A percentile compares a stretch with the other conserved stretches of the same genome.
These are phyloP conservation scores for Entomyzon cyanotis DNA, from an alignment of 2,113 vertebrate species.

Conservation along the genomic window DNA sequence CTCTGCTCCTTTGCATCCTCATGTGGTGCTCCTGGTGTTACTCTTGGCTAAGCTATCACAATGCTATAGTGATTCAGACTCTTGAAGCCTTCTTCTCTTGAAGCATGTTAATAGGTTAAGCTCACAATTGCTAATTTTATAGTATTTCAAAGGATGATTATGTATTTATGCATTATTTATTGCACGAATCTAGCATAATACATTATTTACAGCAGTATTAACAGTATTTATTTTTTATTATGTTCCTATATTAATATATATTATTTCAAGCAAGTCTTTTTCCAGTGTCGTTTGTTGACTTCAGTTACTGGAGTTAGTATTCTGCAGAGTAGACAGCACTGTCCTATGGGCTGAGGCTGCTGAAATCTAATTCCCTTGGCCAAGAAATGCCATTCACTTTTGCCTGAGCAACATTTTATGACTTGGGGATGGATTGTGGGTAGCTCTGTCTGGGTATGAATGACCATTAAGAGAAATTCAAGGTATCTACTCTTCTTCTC, in stretches of 20 bases:
- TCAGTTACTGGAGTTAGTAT: constrained; percentile 38
- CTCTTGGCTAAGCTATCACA: neutral
- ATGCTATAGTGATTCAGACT: neutral
- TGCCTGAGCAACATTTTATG: neutral
- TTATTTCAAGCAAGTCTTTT: constrained; percentile 54
- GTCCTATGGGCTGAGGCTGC: neutral
- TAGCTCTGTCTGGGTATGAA: neutral
- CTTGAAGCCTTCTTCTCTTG: constrained; percentile 11
- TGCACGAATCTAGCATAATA: constrained; percentile 63
- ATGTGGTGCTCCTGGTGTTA: neutral
- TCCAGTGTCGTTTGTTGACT: neutral
- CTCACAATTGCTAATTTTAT: constrained; percentile 62
- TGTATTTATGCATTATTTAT: constrained; percentile 71
- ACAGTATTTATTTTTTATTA: constrained; percentile 74
- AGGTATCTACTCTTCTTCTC: neutral
- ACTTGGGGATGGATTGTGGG: neutral
- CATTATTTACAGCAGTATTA: constrained; percentile 73
- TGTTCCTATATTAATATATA: constrained; percentile 64
- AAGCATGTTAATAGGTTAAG: constrained; percentile 51
- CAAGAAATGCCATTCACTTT: neutral
- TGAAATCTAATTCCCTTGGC: neutral
- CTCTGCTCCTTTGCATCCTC: neutral
- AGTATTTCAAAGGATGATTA: constrained; percentile 64
- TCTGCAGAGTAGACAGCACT: constrained; percentile 3
- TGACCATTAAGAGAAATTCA: neutral